phyloP scores from a whole-genome alignment of 2,888 invertebrate species.

The Caenorhabditis sp. region DNA sequence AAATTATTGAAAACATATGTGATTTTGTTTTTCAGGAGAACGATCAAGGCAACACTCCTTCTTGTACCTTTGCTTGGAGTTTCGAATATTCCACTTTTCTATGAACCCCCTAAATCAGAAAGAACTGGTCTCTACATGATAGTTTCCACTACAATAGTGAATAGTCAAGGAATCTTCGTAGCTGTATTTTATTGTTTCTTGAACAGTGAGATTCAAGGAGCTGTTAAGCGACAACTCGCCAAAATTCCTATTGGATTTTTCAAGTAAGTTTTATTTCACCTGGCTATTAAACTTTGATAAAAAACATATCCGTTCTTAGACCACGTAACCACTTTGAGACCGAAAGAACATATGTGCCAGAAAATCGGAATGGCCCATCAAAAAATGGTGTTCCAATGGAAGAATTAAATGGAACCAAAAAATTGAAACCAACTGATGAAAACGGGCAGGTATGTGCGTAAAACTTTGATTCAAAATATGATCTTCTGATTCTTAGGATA shows the following conservation, averaged over 20 bases:
- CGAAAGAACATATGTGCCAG: slow-evolving; percentile 68
- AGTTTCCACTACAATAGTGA: slow-evolving; percentile 74
- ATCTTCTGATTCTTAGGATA: not conserved
- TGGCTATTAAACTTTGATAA: too few species aligned
- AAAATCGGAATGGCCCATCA: slow-evolving; percentile 48
- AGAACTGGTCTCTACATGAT: slow-evolving; percentile 75
- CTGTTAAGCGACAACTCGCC: slow-evolving; percentile 62
- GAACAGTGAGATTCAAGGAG: slow-evolving; percentile 70
- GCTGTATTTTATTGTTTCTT: slow-evolving; percentile 69
- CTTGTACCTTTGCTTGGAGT: slow-evolving; percentile 76
- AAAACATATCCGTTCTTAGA: slow-evolving; percentile 27
- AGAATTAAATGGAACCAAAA: slow-evolving; percentile 51
- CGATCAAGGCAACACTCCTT: slow-evolving; percentile 75
- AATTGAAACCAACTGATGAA: slow-evolving; percentile 8
- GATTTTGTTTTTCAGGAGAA: slow-evolving; percentile 70
- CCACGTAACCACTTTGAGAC: slow-evolving; percentile 62
- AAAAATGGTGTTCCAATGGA: slow-evolving; percentile 67
- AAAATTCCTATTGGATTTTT: slow-evolving; percentile 63
- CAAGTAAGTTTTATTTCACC: slow-evolving; percentile 21
- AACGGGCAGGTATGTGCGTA: slow-evolving; percentile 15
- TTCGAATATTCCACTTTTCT: slow-evolving; percentile 75
- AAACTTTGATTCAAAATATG: not conserved
- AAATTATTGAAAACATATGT: slow-evolving; percentile 7
- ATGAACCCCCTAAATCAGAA: slow-evolving; percentile 72
- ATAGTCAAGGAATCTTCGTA: slow-evolving; percentile 73